These are phyloP conservation scores for Diloba caeruleocephala DNA, from an alignment of 2,888 invertebrate species.

Conservation along the genomic window DNA sequence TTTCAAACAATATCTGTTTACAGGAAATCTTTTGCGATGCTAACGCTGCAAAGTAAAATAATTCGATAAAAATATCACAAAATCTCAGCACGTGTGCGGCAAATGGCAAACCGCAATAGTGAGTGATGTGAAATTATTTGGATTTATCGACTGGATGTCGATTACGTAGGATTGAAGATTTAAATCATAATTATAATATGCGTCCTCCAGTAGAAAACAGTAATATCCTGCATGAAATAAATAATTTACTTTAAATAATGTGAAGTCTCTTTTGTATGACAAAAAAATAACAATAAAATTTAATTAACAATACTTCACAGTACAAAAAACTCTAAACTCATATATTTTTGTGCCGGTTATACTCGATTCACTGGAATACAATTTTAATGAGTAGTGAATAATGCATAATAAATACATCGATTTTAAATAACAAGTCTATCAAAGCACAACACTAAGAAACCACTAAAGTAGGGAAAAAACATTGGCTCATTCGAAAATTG, in stretches of 20 bases:
- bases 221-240: too few relatives aligned
- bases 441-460: constrained; percentile 28
- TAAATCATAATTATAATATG: too few relatives aligned
- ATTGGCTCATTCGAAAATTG: constrained; percentile 43
- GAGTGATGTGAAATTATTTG: constrained; percentile 46
- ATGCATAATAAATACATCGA: constrained; percentile 10
- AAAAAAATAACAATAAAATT: too few relatives aligned
- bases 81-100: constrained; percentile 88
- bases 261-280: too few relatives aligned
- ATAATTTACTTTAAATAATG: too few relatives aligned
- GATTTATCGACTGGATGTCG: constrained; percentile 22
- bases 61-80: constrained; percentile 86
- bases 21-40: constrained; percentile 64
- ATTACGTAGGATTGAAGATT: constrained; percentile 15
- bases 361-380: too few relatives aligned
- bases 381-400: too few relatives aligned
- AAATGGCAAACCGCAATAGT: constrained; percentile 84
- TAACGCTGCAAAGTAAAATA: constrained; percentile 77
- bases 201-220: too few relatives aligned
- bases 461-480: constrained; percentile 31
- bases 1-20: constrained; percentile 69
- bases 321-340: too few relatives aligned
- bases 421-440: background rate
- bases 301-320: too few relatives aligned
- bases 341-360: too few relatives aligned